A percentile compares a stretch with the other conserved stretches of the same genome.
Evolutionary conservation across 2,113 vertebrate species (phyloP).

Genomic region (Alaudala cheleensis): DNA sequence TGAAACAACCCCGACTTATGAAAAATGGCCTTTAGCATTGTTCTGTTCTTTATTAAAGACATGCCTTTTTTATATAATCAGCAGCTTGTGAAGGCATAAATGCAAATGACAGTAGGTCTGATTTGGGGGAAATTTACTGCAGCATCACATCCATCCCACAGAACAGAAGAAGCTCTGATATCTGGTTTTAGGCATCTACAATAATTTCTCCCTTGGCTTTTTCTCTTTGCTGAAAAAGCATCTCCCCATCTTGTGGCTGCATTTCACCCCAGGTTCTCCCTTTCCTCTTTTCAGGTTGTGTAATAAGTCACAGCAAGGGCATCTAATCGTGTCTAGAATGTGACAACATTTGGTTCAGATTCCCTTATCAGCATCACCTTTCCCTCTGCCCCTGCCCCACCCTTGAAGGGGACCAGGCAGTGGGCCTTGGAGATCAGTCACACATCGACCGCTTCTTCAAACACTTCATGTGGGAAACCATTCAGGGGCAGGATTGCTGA

Average conservation of each 20-base stretch:
- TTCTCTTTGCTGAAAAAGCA: slow-evolving; percentile 3
- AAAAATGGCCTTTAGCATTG: background rate
- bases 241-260: slow-evolving; percentile 8
- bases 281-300: slow-evolving; percentile 44
- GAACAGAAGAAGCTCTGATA: background rate
- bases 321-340: slow-evolving; percentile 72
- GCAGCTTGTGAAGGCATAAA: background rate
- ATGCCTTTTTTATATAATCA: background rate
- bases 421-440: slow-evolving; percentile 69
- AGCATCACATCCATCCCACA: background rate
- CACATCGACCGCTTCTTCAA: slow-evolving; percentile 72
- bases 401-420: slow-evolving; percentile 58
- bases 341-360: slow-evolving; percentile 77
- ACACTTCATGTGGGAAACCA: slow-evolving; percentile 71
- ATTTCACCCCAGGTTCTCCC: slow-evolving; percentile 64
- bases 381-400: slow-evolving; percentile 36
- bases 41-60: background rate
- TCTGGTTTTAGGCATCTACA: background rate
- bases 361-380: slow-evolving; percentile 72
- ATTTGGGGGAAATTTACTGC: background rate
- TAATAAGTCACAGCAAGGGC: slow-evolving; percentile 69
- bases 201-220: background rate
- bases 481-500: slow-evolving; percentile 60
- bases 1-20: background rate
- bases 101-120: background rate